Percentiles rank a stretch among this genome's conserved stretches.
These are phyloP conservation scores for Pseudomyrmex sp. DNA, from an alignment of 1,140 invertebrate genomes.

Conservation along the genomic window DNA sequence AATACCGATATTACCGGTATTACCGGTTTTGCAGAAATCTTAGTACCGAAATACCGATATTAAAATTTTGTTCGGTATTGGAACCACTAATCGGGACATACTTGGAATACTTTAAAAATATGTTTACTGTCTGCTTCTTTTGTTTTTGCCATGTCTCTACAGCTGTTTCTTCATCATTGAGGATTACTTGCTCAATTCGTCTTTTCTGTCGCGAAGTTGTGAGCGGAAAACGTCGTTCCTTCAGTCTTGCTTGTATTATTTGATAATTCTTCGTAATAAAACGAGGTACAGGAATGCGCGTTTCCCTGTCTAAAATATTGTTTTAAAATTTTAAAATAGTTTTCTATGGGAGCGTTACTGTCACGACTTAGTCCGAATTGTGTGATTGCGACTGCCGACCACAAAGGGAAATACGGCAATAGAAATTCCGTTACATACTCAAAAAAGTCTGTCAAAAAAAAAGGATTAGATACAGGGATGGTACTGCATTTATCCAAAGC, in stretches of 20 bases:
- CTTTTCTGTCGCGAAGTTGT: background rate
- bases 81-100: background rate
- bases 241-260: background rate
- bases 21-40: too few relatives aligned
- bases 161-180: background rate
- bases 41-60: too few relatives aligned
- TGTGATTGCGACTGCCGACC: background rate
- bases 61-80: too few relatives aligned
- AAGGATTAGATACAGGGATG: background rate
- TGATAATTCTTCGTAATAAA: background rate
- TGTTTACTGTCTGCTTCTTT: background rate
- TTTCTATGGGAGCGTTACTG: background rate
- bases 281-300: background rate
- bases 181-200: background rate
- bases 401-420: background rate
- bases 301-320: background rate
- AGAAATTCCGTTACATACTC: background rate
- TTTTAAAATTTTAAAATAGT: slow-evolving; percentile 24
- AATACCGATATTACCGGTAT: too few relatives aligned
- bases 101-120: background rate
- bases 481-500: too few relatives aligned
- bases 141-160: background rate
- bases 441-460: background rate
- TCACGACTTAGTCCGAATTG: background rate
- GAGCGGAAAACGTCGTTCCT: background rate